Percentiles rank a stretch among this genome's conserved stretches.
These are phyloP conservation scores for Argyra leucocephala DNA, from an alignment of 2,888 invertebrate genomes.

Conservation along the genomic window DNA sequence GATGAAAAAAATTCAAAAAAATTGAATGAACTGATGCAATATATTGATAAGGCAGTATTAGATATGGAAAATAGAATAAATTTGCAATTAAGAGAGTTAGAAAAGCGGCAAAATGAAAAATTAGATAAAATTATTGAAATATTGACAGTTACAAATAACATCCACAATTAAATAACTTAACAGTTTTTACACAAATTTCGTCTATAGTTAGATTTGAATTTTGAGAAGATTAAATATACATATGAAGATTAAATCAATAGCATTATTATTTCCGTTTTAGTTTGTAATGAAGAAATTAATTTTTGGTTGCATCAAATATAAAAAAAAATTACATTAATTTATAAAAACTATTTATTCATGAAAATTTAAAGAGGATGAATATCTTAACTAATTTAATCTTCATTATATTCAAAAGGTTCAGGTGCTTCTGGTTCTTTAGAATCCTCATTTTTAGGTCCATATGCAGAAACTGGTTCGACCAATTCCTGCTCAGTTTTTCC, in stretches of 20 bases:
- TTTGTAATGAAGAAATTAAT: no score
- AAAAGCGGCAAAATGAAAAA: constrained; percentile 31
- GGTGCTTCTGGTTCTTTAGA: constrained; percentile 95
- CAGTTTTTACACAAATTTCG: no score
- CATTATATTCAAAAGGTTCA: constrained; percentile 93
- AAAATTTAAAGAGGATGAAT: neutral
- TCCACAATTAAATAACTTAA: no score
- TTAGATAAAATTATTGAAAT: constrained; percentile 33
- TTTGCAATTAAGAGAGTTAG: constrained; percentile 29
- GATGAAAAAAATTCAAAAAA: neutral
- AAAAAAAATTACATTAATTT: neutral
- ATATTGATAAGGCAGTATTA: constrained; percentile 31
- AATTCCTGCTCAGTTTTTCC: constrained; percentile 71
- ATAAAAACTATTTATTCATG: neutral
- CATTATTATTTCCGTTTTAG: no score
- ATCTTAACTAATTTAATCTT: constrained; percentile 48
- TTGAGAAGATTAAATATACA: no score
- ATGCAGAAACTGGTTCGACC: constrained; percentile 87
- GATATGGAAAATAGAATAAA: constrained; percentile 30
- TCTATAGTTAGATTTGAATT: no score
- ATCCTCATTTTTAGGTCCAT: constrained; percentile 84
- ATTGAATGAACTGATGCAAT: constrained; percentile 23
- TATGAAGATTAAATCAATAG: no score
- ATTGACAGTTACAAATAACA: constrained; percentile 20
- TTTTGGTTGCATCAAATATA: no score